Conservation (phyloP, 2,888 invertebrate genomes). For the Cephalotes varians region DNA sequence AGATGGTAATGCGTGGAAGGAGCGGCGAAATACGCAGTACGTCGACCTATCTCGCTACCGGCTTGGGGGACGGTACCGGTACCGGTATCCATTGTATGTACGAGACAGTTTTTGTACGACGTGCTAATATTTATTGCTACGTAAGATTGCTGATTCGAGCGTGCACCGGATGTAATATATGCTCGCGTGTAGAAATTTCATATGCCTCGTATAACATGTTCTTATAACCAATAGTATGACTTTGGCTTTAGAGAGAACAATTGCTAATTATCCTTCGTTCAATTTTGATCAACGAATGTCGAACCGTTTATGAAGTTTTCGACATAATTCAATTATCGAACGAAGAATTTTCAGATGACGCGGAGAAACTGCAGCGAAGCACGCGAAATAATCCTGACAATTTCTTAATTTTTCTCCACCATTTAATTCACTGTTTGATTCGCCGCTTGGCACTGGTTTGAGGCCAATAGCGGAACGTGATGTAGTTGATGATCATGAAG, state of each 20-base stretch:
- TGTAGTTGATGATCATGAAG: constrained; percentile 79
- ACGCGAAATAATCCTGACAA: constrained; percentile 40
- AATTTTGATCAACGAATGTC: neutral
- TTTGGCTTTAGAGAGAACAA: neutral
- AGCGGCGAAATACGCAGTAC: constrained; percentile 29
- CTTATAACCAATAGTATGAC: neutral
- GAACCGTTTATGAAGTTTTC: neutral
- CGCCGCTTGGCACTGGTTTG: constrained; percentile 75
- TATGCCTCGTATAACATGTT: neutral
- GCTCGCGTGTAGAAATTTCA: neutral
- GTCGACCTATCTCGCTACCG: constrained; percentile 47
- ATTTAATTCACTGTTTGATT: constrained; percentile 70
- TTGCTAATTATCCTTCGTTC: neutral
- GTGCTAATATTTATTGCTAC: constrained; percentile 16
- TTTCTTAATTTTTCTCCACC: constrained; percentile 68
- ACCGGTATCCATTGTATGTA: constrained; percentile 45
- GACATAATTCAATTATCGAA: neutral
- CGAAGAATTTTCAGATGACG: neutral
- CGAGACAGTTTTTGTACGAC: constrained; percentile 30
- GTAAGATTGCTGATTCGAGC: constrained; percentile 22
- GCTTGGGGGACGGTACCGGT: constrained; percentile 37
- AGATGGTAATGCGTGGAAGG: constrained; percentile 33
- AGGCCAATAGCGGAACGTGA: constrained; percentile 73
- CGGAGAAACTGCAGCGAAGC: neutral
- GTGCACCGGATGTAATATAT: neutral